These are phyloP conservation scores for Poecilia picta DNA, from an alignment of 2,797 vertebrate genomes.

Conservation along the genomic window DNA sequence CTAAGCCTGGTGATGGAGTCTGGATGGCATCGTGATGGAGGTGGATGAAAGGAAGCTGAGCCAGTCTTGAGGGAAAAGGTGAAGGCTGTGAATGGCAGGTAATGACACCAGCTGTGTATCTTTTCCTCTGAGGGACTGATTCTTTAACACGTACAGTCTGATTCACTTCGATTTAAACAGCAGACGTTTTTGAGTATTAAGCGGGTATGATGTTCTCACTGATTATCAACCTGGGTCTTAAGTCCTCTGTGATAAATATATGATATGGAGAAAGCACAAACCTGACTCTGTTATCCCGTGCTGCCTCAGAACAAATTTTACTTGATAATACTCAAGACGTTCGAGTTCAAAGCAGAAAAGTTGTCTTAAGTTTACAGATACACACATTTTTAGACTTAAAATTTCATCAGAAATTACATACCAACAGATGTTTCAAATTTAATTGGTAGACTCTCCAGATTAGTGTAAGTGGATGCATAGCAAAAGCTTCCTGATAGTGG, in stretches of 20 bases:
- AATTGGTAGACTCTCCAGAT: background rate
- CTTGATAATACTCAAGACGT: no score
- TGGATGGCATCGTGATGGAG: slow-evolving; percentile 37
- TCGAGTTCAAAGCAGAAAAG: no score
- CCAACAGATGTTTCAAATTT: background rate
- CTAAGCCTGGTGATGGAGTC: slow-evolving; percentile 39
- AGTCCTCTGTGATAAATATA: background rate
- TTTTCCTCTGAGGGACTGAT: slow-evolving; percentile 21
- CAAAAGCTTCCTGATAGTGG: background rate
- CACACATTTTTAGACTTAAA: no score
- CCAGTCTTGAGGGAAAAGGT: slow-evolving; percentile 35
- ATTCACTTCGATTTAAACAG: background rate
- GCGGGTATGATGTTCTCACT: background rate
- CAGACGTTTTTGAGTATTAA: background rate
- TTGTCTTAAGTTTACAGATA: no score
- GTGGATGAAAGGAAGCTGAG: slow-evolving; percentile 54
- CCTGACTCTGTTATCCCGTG: background rate
- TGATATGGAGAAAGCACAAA: background rate
- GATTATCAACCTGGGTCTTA: background rate
- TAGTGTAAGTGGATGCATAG: background rate
- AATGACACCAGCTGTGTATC: slow-evolving; percentile 27
- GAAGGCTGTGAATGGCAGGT: slow-evolving; percentile 41
- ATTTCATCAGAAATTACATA: background rate
- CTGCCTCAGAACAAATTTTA: background rate
- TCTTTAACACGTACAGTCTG: background rate